These are phyloP conservation scores for Spatulosminthurus flaviceps DNA, from an alignment of 2,888 invertebrate species.

Conservation along the genomic window DNA sequence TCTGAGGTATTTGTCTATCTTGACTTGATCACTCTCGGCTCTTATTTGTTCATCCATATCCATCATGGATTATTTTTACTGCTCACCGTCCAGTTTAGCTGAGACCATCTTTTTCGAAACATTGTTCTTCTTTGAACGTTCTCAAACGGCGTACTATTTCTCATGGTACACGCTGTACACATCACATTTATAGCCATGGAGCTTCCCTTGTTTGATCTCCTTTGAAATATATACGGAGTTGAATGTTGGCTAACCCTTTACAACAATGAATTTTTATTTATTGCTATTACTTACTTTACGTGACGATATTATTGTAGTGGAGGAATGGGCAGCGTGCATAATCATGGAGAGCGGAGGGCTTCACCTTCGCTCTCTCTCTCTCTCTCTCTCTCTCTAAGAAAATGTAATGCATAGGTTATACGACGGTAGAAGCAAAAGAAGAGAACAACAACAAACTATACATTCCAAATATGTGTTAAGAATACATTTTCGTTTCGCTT, in stretches of 20 bases:
- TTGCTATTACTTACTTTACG: conserved; percentile 33
- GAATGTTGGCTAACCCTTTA: background rate
- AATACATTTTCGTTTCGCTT: conserved; percentile 39
- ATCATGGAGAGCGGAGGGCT: background rate
- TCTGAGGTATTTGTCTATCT: conserved; percentile 39
- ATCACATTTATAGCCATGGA: background rate
- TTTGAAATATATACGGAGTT: conserved; percentile 3
- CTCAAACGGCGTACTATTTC: too few relatives aligned
- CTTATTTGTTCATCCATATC: conserved; percentile 44
- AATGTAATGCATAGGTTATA: too few relatives aligned
- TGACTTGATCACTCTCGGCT: conserved; percentile 44
- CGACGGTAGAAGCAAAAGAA: too few relatives aligned
- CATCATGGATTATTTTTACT: conserved; percentile 40
- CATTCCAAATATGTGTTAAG: conserved; percentile 34
- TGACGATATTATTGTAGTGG: conserved; percentile 28
- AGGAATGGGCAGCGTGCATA: conserved; percentile 9
- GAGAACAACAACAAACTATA: background rate
- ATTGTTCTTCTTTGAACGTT: too few relatives aligned
- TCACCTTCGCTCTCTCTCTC: background rate
- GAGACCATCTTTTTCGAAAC: too few relatives aligned
- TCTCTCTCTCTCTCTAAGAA: too few relatives aligned
- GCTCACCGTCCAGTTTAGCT: background rate
- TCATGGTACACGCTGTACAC: too few relatives aligned
- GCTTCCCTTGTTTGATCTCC: background rate
- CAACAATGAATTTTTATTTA: conserved; percentile 24